Base-by-base conservation (phyloP, 2,888 invertebrate genomes). In the Drosophila sordidula region DNA sequence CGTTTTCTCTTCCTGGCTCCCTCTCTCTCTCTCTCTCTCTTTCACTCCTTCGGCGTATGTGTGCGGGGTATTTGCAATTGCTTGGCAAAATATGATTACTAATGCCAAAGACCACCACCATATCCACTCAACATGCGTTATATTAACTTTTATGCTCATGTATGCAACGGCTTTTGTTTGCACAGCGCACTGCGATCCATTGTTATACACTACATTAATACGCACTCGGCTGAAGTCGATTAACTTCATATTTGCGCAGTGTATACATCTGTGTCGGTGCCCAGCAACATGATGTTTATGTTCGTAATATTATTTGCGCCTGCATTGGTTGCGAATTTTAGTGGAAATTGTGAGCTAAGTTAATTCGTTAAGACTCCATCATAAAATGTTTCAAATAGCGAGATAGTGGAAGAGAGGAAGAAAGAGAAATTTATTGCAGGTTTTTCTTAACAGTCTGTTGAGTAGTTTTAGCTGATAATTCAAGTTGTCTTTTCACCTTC, bases 1-100 rank as follows among this genome's bases (percentile, higher is more conserved):
- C 22, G 47, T 64, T 22, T 34, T 16, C 0, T 26, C 58, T 25
- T 16, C 11, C 57, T 9, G 25, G 14, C 39, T 8, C 14, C 0
- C 14, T n/a, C 39, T n/a, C 26, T 2, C n/a, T n/a, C n/a, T 36
- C 5, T 22, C n/a, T 4, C 12, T 1, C 6, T 9, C 16, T 18
- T 0, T 11, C 14, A 12, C 9, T 62, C 34, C 50, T 2, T 22
- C 22, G 22, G 8, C 58, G 32, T 58, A 45, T 63, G 44, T 70
- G 39, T 56, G 70, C 47, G 38, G 62, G 67, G 66, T 76, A 87
- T 87, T 72, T 75, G 75, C 78, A 75, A 85, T 75, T 82, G 80
- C 87, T 83, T 69, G 70, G 80, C 80, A 79, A 88, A 88, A 86
- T 86, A 88, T 88, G 83, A 86, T 88, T 88, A 83, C 87, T 80